Percentiles rank a stretch among this genome's conserved stretches.
Conservation (phyloP, 1,140 invertebrate genomes). For the Acromyrmex charruanus region DNA sequence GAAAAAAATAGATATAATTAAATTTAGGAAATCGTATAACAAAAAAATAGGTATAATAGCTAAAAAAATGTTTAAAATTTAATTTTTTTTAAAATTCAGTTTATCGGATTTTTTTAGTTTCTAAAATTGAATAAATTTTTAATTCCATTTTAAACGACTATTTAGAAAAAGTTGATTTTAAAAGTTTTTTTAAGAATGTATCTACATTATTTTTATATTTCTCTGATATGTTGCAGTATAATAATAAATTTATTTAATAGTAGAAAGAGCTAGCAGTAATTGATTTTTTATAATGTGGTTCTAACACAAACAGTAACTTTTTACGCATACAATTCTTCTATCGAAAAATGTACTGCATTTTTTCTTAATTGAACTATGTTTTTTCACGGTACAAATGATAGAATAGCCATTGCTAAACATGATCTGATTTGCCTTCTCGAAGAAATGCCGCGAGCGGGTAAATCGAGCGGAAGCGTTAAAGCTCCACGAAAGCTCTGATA, state of each 20-base stretch:
- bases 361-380: slow-evolving; percentile 42
- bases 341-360: background rate
- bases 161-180: background rate
- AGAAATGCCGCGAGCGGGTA: slow-evolving; percentile 28
- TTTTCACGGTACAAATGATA: slow-evolving; percentile 15
- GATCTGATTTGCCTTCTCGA: slow-evolving; percentile 49
- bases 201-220: slow-evolving; percentile 13
- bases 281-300: background rate
- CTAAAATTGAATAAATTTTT: background rate
- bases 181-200: background rate
- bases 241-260: background rate
- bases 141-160: background rate
- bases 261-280: background rate
- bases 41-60: background rate
- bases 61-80: slow-evolving; percentile 11
- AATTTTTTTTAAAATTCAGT: background rate
- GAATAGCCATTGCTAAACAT: slow-evolving; percentile 27
- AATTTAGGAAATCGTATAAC: background rate
- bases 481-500: slow-evolving; percentile 40
- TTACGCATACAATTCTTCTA: background rate
- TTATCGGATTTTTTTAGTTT: background rate
- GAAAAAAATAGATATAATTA: background rate
- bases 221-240: background rate
- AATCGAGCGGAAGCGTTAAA: slow-evolving; percentile 52
- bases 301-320: background rate